Evolutionary conservation across 2,888 invertebrate genomes (phyloP).

Genomic region (Gymnosoma rotundatum): DNA sequence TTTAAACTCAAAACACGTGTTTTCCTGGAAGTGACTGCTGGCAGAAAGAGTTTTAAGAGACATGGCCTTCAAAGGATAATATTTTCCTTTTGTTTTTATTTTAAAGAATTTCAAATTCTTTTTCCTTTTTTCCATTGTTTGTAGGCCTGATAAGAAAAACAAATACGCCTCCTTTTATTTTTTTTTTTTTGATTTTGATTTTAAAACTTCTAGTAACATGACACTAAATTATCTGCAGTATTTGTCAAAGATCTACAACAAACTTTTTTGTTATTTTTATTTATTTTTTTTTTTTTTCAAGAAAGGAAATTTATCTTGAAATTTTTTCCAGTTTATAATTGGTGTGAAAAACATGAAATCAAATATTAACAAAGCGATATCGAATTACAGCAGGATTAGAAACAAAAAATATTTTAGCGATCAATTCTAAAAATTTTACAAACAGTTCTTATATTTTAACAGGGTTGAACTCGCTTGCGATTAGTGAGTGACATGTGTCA

Average conservation of each 20-base stretch:
- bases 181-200: not conserved
- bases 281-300: not conserved
- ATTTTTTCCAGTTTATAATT: slow-evolving; percentile 20
- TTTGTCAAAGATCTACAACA: slow-evolving; percentile 46
- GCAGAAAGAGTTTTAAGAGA: not conserved
- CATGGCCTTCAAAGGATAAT: slow-evolving; percentile 33
- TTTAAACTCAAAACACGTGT: slow-evolving; percentile 40
- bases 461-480: not conserved
- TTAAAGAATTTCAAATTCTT: not conserved
- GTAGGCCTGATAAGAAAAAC: slow-evolving; percentile 42
- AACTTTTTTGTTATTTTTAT: slow-evolving; percentile 37
- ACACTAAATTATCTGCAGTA: slow-evolving; percentile 43
- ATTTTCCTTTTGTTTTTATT: slow-evolving; percentile 25
- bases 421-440: too few relatives aligned
- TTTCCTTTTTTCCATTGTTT: slow-evolving; percentile 15
- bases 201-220: slow-evolving; percentile 35
- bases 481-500: not conserved
- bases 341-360: slow-evolving; percentile 33
- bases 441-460: not conserved
- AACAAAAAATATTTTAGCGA: not conserved
- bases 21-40: slow-evolving; percentile 33
- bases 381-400: slow-evolving; percentile 18
- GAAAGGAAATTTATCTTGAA: slow-evolving; percentile 22
- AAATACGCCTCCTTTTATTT: slow-evolving; percentile 52
- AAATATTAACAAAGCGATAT: slow-evolving; percentile 37